Evolutionary conservation across 2,113 vertebrate genomes (phyloP), one percentile per base, ranked within the genome.

Genomic region (Lagenorhynchus albirostris): DNA sequence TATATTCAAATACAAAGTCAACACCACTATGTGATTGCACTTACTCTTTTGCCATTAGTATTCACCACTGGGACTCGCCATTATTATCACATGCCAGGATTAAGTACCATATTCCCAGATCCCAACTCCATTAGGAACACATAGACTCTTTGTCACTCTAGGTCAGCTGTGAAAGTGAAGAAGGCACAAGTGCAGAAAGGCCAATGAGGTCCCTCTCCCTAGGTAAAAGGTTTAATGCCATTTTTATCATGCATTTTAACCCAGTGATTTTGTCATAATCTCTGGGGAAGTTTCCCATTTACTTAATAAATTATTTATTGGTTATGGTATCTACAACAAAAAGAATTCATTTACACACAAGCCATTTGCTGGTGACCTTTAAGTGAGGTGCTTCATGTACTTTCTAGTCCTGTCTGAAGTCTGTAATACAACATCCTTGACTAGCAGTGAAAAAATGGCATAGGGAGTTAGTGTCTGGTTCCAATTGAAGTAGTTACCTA

Each of bases 171-270:
- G 77, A 91, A 82, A 90, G 21, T n/a, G 65, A 68, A 53, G 62
- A 76, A 93, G 3, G n/a, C 90, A 38, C 58, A 63, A 89, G n/a
- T 11, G 6, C n/a, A 25, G 74, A 79, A 76, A 97, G 89, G 21
- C n/a, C 80, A 84, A 88, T 25, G 21, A 63, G 8, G 17, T 76
- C 2, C 84, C 83, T 68, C 65, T 91, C 36, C 6, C 84, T 95
- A 81, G 92, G 86, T 91, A 83, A 88, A 96, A 95, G 58, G 17
- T 79, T 68, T 91, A 70, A 94, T 96, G 82, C 36, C 80, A 89
- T 95, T 94, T 97, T 97, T 94, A 71, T 93, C 91, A 87, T 94
- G 8, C 82, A 87, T 95, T 96, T 94, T 96, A 96, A 95, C 74
- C 71, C 83, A 73, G 29, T 74, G 88, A 85, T 95, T 97, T 93